A percentile compares a stretch with the other conserved stretches of the same genome.
Evolutionary conservation across 2,113 vertebrate genomes (phyloP).

Genomic region (Corythornis madagascariensis): DNA sequence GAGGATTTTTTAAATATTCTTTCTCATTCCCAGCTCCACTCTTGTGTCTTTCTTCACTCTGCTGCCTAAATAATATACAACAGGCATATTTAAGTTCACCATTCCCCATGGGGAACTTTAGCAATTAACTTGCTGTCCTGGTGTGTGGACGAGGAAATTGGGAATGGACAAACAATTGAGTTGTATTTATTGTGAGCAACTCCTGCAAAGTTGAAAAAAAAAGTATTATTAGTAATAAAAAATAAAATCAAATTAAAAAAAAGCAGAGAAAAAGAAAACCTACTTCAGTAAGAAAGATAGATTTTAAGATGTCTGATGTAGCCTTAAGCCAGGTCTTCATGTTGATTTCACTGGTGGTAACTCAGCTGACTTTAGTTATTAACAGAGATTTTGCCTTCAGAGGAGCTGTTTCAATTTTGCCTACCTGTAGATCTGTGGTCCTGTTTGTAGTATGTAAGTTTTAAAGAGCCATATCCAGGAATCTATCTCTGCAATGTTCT

Average conservation of each 20-base stretch:
- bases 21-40: not conserved
- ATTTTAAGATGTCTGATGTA: not conserved
- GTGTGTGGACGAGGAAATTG: slow-evolving; percentile 70
- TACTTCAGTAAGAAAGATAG: not conserved
- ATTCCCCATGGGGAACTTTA: slow-evolving; percentile 44
- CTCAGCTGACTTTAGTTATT: not conserved
- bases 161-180: slow-evolving; percentile 59
- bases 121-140: slow-evolving; percentile 76
- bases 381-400: not conserved
- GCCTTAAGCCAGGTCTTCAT: not conserved
- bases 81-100: slow-evolving; percentile 49
- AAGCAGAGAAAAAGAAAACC: not conserved
- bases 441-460: not conserved
- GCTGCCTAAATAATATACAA: slow-evolving; percentile 52
- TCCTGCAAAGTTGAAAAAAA: slow-evolving; percentile 55
- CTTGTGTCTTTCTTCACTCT: not conserved
- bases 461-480: not conserved
- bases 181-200: slow-evolving; percentile 67
- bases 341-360: not conserved
- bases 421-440: not conserved
- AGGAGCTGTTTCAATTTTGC: not conserved
- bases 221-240: not conserved
- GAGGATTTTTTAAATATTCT: slow-evolving; percentile 17
- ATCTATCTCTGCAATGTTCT: not conserved
- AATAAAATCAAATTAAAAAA: too few species aligned